These are phyloP conservation scores for Drosophila anomalata DNA, from an alignment of 2,888 invertebrate species.

Conservation along the genomic window DNA sequence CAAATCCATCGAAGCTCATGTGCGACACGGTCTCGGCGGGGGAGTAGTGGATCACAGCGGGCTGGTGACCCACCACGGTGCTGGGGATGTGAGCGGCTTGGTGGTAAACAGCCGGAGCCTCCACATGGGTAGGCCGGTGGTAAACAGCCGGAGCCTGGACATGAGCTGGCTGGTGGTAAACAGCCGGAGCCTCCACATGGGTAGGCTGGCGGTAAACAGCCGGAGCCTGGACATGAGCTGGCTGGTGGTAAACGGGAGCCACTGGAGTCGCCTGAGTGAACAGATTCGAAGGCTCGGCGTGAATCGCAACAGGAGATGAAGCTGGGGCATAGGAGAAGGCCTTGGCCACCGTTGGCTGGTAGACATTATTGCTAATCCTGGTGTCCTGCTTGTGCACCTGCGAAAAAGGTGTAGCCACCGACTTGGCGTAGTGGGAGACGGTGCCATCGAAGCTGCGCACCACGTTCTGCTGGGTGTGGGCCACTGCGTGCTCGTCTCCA, in stretches of 20 bases:
- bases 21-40: conserved; percentile 88
- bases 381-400: conserved; percentile 86
- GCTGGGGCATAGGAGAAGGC: conserved; percentile 81
- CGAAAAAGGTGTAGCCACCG: conserved; percentile 86
- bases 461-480: conserved; percentile 85
- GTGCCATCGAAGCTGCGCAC: conserved; percentile 85
- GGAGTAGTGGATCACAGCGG: conserved; percentile 82
- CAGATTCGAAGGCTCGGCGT: conserved; percentile 59
- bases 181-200: conserved; percentile 52
- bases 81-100: conserved; percentile 27
- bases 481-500: conserved; percentile 74
- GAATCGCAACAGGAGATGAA: conserved; percentile 24
- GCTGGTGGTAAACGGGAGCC: conserved; percentile 51
- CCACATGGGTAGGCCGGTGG: conserved; percentile 40
- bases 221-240: conserved; percentile 47
- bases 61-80: conserved; percentile 74
- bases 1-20: conserved; percentile 87
- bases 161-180: conserved; percentile 58
- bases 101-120: conserved; percentile 24
- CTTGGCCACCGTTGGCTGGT: conserved; percentile 84
- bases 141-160: conserved; percentile 39
- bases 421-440: conserved; percentile 86
- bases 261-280: conserved; percentile 75
- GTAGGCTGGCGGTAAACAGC: conserved; percentile 48
- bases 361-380: conserved; percentile 86